Evolutionary conservation across 2,888 invertebrate species (phyloP).

Genomic region (Neuroscelio doddi): DNA sequence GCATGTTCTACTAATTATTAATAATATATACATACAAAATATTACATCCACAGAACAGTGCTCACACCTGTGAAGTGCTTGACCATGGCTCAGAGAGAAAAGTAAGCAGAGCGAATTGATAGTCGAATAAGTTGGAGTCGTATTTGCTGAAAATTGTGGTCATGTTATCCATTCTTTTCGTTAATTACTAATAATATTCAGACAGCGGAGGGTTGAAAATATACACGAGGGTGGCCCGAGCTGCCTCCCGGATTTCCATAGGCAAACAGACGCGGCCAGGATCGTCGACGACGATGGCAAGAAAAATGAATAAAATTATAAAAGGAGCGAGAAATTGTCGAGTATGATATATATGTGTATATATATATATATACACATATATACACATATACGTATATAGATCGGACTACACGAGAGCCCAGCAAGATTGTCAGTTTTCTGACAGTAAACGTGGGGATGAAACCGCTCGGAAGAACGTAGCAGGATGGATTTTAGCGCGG

Average conservation of each 20-base stretch:
- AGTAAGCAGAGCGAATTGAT: slow-evolving; percentile 39
- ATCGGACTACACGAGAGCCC: slow-evolving; percentile 17
- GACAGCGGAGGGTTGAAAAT: slow-evolving; percentile 54
- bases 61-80: slow-evolving; percentile 23
- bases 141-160: too few relatives aligned
- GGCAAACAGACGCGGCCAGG: slow-evolving; percentile 55
- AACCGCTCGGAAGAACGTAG: slow-evolving; percentile 58
- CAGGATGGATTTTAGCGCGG: slow-evolving; percentile 51
- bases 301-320: slow-evolving; percentile 68
- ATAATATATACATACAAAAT: slow-evolving; percentile 60
- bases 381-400: too few relatives aligned
- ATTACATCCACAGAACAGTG: too few relatives aligned
- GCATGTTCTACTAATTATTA: slow-evolving; percentile 64
- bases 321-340: slow-evolving; percentile 52
- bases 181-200: slow-evolving; percentile 72
- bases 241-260: slow-evolving; percentile 58
- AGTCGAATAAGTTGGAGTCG: slow-evolving; percentile 23
- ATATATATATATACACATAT: too few relatives aligned
- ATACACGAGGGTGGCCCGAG: slow-evolving; percentile 48
- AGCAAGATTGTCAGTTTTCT: slow-evolving; percentile 53
- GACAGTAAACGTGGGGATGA: slow-evolving; percentile 54
- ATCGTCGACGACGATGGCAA: slow-evolving; percentile 48
- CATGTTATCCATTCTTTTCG: slow-evolving; percentile 53
- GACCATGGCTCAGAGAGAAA: slow-evolving; percentile 31
- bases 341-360: slow-evolving; percentile 33